These are phyloP conservation scores for Chesias legatella DNA, from an alignment of 2,888 invertebrate species.

Conservation along the genomic window DNA sequence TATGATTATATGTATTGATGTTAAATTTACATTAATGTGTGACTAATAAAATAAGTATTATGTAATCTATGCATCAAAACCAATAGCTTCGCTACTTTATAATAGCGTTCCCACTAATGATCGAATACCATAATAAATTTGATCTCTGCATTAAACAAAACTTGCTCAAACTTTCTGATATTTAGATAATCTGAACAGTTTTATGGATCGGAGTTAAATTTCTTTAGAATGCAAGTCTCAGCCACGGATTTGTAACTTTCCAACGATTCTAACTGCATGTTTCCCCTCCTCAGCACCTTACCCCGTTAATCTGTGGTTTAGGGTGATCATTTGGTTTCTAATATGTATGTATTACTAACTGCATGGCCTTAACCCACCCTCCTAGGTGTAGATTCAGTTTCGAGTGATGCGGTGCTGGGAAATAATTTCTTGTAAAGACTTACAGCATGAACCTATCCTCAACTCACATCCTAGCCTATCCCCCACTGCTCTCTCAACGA, in stretches of 20 bases:
- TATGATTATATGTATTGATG: slow-evolving; percentile 53
- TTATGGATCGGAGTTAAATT: too few relatives aligned
- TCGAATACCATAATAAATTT: too few relatives aligned
- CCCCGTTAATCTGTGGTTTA: slow-evolving; percentile 50
- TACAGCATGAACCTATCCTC: slow-evolving; percentile 64
- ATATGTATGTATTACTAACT: slow-evolving; percentile 47
- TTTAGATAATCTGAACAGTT: too few relatives aligned
- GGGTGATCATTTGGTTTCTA: slow-evolving; percentile 33
- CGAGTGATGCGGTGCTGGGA: slow-evolving; percentile 44
- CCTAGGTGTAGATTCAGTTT: slow-evolving; percentile 37
- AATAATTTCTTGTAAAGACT: slow-evolving; percentile 43
- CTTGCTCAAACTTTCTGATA: too few relatives aligned
- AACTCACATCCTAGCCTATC: slow-evolving; percentile 43
- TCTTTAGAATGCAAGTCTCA: background rate
- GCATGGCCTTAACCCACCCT: slow-evolving; percentile 53
- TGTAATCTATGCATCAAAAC: too few relatives aligned
- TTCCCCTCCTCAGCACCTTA: slow-evolving; percentile 55
- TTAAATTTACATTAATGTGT: slow-evolving; percentile 45
- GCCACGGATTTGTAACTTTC: slow-evolving; percentile 43
- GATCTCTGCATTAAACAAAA: too few relatives aligned
- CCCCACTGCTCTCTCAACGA: slow-evolving; percentile 36
- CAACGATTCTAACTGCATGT: slow-evolving; percentile 55
- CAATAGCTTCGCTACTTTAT: too few relatives aligned
- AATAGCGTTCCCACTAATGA: too few relatives aligned
- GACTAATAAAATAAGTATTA: slow-evolving; percentile 1